Conservation (phyloP, 2,888 invertebrate genomes). For the Rosalia funebris region DNA sequence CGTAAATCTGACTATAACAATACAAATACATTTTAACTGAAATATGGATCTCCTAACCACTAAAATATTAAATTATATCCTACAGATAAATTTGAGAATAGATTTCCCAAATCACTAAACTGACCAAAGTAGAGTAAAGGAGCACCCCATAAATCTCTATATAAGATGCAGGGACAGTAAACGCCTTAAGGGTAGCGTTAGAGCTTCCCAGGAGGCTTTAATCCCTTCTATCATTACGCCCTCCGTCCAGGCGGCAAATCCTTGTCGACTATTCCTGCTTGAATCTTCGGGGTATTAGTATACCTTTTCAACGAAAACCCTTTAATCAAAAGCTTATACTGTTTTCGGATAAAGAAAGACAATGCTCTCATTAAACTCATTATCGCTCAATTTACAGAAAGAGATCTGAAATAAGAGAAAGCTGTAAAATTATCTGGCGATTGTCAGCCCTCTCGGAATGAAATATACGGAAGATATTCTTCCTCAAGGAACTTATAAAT, state of each 20-base stretch:
- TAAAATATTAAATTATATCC: neutral
- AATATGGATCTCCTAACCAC: neutral
- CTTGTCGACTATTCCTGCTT: slow-evolving; percentile 47
- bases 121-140: slow-evolving; percentile 49
- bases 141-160: slow-evolving; percentile 57
- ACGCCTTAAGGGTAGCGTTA: slow-evolving; percentile 53
- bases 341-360: slow-evolving; percentile 20
- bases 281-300: slow-evolving; percentile 42
- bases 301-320: slow-evolving; percentile 30
- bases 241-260: slow-evolving; percentile 50
- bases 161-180: slow-evolving; percentile 57
- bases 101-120: slow-evolving; percentile 47
- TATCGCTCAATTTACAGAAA: slow-evolving; percentile 17
- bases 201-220: slow-evolving; percentile 52
- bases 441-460: no score
- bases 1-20: no score
- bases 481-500: no score
- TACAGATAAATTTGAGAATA: slow-evolving; percentile 1
- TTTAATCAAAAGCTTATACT: slow-evolving; percentile 17
- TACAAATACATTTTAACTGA: neutral
- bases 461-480: no score
- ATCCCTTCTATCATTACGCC: slow-evolving; percentile 57
- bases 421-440: no score
- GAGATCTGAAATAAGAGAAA: neutral
- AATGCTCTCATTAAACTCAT: slow-evolving; percentile 28